These are phyloP conservation scores for Galaxias olidus DNA, from an alignment of 2,797 vertebrate species.

Conservation along the genomic window DNA sequence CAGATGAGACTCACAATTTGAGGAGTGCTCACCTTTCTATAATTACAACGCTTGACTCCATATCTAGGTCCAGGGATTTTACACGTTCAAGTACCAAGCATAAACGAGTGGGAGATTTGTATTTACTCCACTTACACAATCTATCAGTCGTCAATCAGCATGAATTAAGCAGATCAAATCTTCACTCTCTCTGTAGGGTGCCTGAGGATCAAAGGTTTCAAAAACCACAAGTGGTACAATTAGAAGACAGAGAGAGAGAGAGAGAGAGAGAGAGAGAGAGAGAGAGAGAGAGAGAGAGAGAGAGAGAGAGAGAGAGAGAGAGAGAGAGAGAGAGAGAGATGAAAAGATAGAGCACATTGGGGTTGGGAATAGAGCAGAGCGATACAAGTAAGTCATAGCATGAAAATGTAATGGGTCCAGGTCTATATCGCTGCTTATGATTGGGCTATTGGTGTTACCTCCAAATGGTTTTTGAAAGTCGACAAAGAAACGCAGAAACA, in stretches of 20 bases:
- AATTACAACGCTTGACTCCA: too few species aligned
- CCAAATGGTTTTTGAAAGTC: conserved; percentile 40
- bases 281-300: conserved; percentile 6
- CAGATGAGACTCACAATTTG: too few species aligned
- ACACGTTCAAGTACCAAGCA: conserved; percentile 38
- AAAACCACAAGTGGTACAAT: conserved; percentile 21
- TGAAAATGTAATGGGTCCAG: conserved; percentile 47
- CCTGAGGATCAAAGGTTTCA: conserved; percentile 43
- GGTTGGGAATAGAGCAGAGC: background rate
- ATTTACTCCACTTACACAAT: conserved; percentile 31
- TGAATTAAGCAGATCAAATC: conserved; percentile 44
- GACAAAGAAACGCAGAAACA: conserved; percentile 39
- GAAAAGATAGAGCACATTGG: background rate
- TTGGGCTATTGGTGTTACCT: conserved; percentile 32
- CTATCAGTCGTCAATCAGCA: conserved; percentile 38
- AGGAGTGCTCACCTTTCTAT: too few species aligned
- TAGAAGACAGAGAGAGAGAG: conserved; percentile 6
- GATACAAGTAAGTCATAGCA: conserved; percentile 47
- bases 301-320: conserved; percentile 14
- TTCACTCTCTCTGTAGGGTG: conserved; percentile 12
- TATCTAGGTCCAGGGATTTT: conserved; percentile 4
- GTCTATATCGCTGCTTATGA: conserved; percentile 39
- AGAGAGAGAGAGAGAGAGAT: background rate
- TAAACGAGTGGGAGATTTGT: conserved; percentile 33
- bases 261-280: conserved; percentile 8